phyloP scores from a whole-genome alignment of 1,140 invertebrate species.

The Bombus picipes region DNA sequence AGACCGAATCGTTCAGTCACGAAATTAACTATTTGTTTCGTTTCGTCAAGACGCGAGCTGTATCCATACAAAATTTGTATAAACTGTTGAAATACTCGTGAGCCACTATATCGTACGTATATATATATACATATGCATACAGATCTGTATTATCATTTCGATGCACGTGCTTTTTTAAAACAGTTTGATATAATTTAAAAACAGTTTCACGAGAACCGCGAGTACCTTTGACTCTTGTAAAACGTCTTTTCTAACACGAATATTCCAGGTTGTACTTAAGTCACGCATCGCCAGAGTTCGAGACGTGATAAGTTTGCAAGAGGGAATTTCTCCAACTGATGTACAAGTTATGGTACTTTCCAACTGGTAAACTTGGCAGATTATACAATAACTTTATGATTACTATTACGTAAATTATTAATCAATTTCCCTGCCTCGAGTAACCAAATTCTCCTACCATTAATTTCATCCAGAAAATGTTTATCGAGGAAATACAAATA shows the following conservation, averaged over 20 bases:
- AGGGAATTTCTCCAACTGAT: not conserved
- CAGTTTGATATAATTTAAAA: not conserved
- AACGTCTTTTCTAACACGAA: not conserved
- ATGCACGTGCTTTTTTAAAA: not conserved
- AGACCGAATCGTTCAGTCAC: too few relatives aligned
- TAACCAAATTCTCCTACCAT: not conserved
- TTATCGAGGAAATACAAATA: not conserved
- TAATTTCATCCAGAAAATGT: not conserved
- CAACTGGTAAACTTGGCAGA: conserved; percentile 1
- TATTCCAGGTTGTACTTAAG: not conserved
- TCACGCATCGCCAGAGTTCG: not conserved
- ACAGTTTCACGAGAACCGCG: not conserved
- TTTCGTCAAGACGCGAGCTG: too few relatives aligned
- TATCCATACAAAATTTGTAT: not conserved
- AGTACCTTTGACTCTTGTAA: not conserved
- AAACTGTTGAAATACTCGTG: too few relatives aligned
- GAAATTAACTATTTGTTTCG: too few relatives aligned
- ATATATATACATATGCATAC: too few relatives aligned
- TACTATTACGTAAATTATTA: not conserved
- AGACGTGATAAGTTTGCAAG: not conserved
- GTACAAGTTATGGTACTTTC: not conserved
- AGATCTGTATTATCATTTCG: not conserved
- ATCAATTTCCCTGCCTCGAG: not conserved
- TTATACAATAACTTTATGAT: not conserved
- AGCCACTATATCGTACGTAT: too few relatives aligned